These are phyloP conservation scores for Lagorchestes hirsutus DNA, from an alignment of 2,797 vertebrate species.

Conservation along the genomic window DNA sequence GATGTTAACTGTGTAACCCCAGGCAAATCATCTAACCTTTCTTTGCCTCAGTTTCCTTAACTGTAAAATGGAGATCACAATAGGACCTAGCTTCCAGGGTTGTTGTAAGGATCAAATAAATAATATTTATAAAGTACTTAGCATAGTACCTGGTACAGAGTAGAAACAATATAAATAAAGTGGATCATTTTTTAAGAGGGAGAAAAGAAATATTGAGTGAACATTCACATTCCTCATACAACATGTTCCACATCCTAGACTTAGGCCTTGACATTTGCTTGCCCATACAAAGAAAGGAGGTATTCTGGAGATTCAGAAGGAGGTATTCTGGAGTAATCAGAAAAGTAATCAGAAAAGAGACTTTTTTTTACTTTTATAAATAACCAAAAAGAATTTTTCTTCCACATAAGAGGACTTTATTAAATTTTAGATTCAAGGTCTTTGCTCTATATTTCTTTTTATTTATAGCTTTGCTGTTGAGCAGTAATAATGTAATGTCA, in stretches of 20 bases:
- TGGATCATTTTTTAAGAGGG: background rate
- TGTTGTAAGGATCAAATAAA: background rate
- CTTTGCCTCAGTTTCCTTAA: background rate
- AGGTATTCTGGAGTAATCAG: background rate
- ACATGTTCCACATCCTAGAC: background rate
- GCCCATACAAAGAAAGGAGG: background rate
- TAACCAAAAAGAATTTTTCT: background rate
- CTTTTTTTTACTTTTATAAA: background rate
- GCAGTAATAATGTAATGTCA: background rate
- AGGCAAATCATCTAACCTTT: background rate
- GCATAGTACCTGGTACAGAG: background rate
- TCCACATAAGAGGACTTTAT: background rate
- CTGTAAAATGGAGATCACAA: background rate
- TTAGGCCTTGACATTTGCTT: background rate
- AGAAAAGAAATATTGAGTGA: background rate
- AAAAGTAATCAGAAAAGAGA: background rate
- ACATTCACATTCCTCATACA: background rate
- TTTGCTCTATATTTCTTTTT: constrained; percentile 27
- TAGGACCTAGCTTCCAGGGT: background rate
- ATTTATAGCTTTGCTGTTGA: background rate
- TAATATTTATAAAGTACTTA: background rate
- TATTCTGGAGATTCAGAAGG: background rate
- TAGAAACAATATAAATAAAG: background rate
- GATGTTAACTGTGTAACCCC: no score
- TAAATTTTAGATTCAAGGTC: background rate